Percentiles rank a stretch among this genome's conserved stretches.
Evolutionary conservation across 37 sponge, comb jelly and placozoan genomes (phyloP).

Genomic region (Beroe forskalii): DNA sequence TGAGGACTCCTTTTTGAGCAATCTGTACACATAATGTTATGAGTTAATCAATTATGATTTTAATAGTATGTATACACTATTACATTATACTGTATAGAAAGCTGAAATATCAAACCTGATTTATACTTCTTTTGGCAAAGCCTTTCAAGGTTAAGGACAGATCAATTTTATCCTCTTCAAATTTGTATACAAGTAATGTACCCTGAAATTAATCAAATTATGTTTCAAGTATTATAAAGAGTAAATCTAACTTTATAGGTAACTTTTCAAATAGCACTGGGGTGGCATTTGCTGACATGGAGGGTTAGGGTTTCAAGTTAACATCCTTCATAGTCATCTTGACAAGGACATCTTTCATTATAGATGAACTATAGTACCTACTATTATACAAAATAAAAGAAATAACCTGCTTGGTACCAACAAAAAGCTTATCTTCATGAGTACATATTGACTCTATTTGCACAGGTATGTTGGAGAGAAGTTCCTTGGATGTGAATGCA

Average conservation of each 20-base stretch:
- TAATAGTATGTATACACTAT: too few species aligned
- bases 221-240: too few species aligned
- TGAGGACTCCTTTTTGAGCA: too few species aligned
- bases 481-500: slow-evolving; percentile 26
- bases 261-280: too few species aligned
- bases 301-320: neutral
- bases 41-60: too few species aligned
- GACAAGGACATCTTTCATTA: too few species aligned
- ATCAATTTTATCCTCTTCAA: slow-evolving; percentile 38
- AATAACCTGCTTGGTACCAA: slow-evolving; percentile 39
- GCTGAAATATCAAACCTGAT: neutral
- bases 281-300: neutral
- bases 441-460: slow-evolving; percentile 61
- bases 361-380: too few species aligned
- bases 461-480: slow-evolving; percentile 11
- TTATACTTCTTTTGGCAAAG: slow-evolving; percentile 12
- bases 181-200: slow-evolving; percentile 37
- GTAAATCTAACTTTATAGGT: too few species aligned
- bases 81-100: too few species aligned
- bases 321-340: neutral
- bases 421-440: slow-evolving; percentile 1
- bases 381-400: too few species aligned
- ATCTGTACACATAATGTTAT: too few species aligned
- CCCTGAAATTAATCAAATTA: too few species aligned
- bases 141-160: slow-evolving; percentile 19